Evolutionary conservation across 1,140 invertebrate species (phyloP), one percentile per base, ranked within the genome.

Genomic region (Drosophila seguyi): DNA sequence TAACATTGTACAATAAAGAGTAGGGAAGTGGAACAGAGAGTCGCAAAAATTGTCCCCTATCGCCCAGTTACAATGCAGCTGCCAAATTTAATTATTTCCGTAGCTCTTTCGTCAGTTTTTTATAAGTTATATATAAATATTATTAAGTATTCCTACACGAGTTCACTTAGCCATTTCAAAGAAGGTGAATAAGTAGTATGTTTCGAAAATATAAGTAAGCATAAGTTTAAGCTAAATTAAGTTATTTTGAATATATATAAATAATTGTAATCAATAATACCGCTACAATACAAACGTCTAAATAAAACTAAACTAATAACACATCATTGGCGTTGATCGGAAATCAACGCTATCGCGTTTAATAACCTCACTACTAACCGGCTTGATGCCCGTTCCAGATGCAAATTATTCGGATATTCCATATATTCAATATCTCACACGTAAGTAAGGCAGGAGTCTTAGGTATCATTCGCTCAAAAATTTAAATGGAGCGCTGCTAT

Each of bases 381-480:
- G 65, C 61, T 48, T 80, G 78, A 60, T 75, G 79, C 68, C 65
- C 74, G 65, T 94, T 94, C 78, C 93, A 95, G 95, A 94, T 93
- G 93, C 94, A 88, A 95, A 95, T 93, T 95, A 94, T 94, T 95
- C 95, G 79, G 94, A 95, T 93, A 94, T 94, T 93, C 93, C 94
- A 75, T 95, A 94, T 93, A 95, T 95, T 93, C 94, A 95, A 91
- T 95, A 95, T 93, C 93, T 95, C 91, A 95, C 95, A 94, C 95
- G 94, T 95, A 95, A 95, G 95, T 95, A 92, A 11, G 53, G 80
- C 50, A 75, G 45, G 27, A 47, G 45, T 41, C 66, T 63, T 55
- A 48, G 60, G 38, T 60, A 39, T 34, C 25, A 39, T 27, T 47
- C 47, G 48, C 25, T 25, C 48, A 44, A 31, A 31, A 47, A 25